These are phyloP conservation scores for Erannis defoliaria DNA, from an alignment of 2,888 invertebrate species.

Conservation along the genomic window DNA sequence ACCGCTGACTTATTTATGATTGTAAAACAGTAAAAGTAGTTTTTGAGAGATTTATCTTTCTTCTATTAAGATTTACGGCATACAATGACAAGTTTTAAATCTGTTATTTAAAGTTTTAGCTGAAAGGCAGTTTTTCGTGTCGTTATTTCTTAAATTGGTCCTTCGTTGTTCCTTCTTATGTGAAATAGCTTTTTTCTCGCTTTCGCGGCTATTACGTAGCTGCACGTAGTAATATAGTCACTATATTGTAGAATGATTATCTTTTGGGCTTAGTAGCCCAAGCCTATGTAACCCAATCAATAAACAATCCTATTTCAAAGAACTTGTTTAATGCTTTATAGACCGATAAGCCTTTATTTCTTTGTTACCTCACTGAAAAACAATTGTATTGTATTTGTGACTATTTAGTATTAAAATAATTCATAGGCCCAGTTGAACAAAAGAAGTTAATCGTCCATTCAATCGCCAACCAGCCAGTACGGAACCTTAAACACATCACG, in stretches of 20 bases:
- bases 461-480: constrained; percentile 16
- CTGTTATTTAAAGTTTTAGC: background rate
- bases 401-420: constrained; percentile 12
- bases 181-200: too few species aligned
- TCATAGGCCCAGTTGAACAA: constrained; percentile 28
- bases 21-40: constrained; percentile 6
- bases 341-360: too few species aligned
- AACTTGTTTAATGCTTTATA: too few species aligned
- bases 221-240: too few species aligned
- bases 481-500: constrained; percentile 36
- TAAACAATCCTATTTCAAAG: too few species aligned
- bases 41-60: constrained; percentile 17
- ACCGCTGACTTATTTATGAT: constrained; percentile 22
- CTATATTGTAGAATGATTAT: too few species aligned
- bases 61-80: constrained; percentile 16
- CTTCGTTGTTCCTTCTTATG: too few species aligned
- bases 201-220: too few species aligned
- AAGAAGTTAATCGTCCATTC: constrained; percentile 26
- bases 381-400: background rate
- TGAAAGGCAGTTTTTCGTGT: background rate
- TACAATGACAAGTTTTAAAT: constrained; percentile 11
- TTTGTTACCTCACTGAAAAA: background rate
- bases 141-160: background rate
- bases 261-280: too few species aligned
- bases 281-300: too few species aligned